Evolutionary conservation across 2,113 vertebrate species (phyloP), one percentile per base, ranked within the genome.

Genomic region (Cygnus atratus): DNA sequence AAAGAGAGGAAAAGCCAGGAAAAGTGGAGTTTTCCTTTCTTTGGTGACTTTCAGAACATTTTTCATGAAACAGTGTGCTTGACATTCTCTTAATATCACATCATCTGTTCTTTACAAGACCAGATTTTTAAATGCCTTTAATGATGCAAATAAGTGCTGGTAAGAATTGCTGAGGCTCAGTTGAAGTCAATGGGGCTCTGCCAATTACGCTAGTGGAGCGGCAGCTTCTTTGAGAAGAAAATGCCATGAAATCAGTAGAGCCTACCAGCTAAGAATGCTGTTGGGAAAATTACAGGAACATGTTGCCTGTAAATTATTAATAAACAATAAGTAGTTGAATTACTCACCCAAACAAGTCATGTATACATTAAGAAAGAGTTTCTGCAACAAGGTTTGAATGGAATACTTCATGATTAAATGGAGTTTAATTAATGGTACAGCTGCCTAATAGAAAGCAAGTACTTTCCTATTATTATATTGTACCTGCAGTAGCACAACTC

Each of bases 401-500:
- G 59, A 70, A 72, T 29, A 44, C 6, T 48, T 89, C 39, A 71
- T 4, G 17, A 92, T 85, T 83, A 92, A 82, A 85, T 9, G 18
- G 55, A 44, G 76, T 83, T 94, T 92, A 96, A 97, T 95, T 90
- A 93, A 84, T 3, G 4, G 11, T 41, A 80, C 41, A 78, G 77
- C 89, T 92, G 80, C n/a, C 63, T 46, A 85, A 92, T 75, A 28
- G n/a, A 78, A 72, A 81, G 46, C 48, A 88, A 90, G 39, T 71
- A 16, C 28, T 94, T 92, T 39, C 57, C 18, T 83, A 29, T 90
- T 88, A 77, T 87, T 61, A 48, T 44, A 48, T 15, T 75, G 46
- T 17, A 59, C 37, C 26, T 87, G 41, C 43, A 29, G 43, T 13
- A 58, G 70, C 91, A 90, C 61, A 84, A 43, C 10, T 76, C 37